Conservation (phyloP, 2,888 invertebrate genomes). For the Orchestes rusci region DNA sequence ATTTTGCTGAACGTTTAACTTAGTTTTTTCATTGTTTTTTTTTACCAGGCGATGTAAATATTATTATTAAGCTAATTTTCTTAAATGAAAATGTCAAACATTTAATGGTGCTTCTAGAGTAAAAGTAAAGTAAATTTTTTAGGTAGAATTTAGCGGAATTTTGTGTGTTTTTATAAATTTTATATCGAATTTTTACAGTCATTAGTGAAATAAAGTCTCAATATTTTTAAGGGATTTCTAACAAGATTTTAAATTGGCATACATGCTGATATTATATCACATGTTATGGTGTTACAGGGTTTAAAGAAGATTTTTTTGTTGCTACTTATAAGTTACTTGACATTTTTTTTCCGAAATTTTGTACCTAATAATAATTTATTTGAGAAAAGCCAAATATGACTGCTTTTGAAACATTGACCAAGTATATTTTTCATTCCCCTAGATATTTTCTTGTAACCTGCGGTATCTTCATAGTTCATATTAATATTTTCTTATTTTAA, state of each 20-base stretch:
- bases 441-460: too few species aligned
- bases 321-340: slow-evolving; percentile 23
- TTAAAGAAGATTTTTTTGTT: slow-evolving; percentile 30
- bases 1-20: not conserved
- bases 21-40: not conserved
- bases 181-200: slow-evolving; percentile 33
- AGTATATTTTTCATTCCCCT: too few species aligned
- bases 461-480: too few species aligned
- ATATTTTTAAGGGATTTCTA: slow-evolving; percentile 24
- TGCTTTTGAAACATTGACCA: too few species aligned
- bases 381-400: too few species aligned
- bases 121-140: slow-evolving; percentile 17
- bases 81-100: slow-evolving; percentile 38
- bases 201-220: slow-evolving; percentile 29
- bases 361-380: too few species aligned
- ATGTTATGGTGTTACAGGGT: slow-evolving; percentile 33
- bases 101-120: slow-evolving; percentile 39
- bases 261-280: slow-evolving; percentile 14
- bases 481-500: too few species aligned
- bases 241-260: slow-evolving; percentile 5
- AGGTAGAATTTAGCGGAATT: slow-evolving; percentile 29
- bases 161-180: slow-evolving; percentile 37
- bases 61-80: slow-evolving; percentile 21
- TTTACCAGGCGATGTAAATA: slow-evolving; percentile 28
- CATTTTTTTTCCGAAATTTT: too few species aligned